These are phyloP conservation scores for Drosophila cardini DNA, from an alignment of 1,140 invertebrate species.

Conservation along the genomic window DNA sequence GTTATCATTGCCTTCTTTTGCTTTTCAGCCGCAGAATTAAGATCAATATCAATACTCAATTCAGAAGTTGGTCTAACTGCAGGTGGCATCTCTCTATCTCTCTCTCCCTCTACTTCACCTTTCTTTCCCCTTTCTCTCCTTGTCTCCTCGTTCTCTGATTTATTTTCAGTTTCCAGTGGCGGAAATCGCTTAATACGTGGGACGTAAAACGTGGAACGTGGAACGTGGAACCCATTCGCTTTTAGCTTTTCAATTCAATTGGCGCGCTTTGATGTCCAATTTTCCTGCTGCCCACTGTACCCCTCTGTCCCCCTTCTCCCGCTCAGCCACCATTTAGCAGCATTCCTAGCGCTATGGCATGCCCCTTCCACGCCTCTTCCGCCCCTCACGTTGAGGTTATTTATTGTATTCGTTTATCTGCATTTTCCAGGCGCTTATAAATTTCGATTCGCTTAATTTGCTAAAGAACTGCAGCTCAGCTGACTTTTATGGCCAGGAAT, in stretches of 20 bases:
- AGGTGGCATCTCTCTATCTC: conserved; percentile 43
- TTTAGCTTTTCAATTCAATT: conserved; percentile 48
- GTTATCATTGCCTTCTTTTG: conserved; percentile 49
- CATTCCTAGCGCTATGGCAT: conserved; percentile 15
- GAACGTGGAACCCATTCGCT: conserved; percentile 34
- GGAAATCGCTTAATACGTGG: conserved; percentile 69
- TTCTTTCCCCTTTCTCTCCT: too few relatives aligned
- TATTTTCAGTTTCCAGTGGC: conserved; percentile 61
- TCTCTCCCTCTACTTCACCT: neutral
- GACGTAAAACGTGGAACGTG: conserved; percentile 34
- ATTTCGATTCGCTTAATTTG: conserved; percentile 55
- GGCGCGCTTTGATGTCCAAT: conserved; percentile 48
- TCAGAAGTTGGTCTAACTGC: conserved; percentile 34
- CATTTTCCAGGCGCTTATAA: conserved; percentile 58
- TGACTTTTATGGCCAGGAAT: conserved; percentile 43
- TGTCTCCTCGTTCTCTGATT: conserved; percentile 51
- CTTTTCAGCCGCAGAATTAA: conserved; percentile 63
- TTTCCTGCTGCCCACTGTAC: conserved; percentile 39
- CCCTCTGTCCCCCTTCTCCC: neutral
- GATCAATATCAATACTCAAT: conserved; percentile 66
- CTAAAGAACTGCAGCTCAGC: conserved; percentile 31
- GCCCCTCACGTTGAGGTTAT: conserved; percentile 24
- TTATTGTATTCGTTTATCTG: conserved; percentile 59
- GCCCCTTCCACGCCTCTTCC: neutral
- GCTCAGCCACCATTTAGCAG: conserved; percentile 11